phyloP scores from a whole-genome alignment of 2,113 vertebrate genomes.

The Xenopus borealis region DNA sequence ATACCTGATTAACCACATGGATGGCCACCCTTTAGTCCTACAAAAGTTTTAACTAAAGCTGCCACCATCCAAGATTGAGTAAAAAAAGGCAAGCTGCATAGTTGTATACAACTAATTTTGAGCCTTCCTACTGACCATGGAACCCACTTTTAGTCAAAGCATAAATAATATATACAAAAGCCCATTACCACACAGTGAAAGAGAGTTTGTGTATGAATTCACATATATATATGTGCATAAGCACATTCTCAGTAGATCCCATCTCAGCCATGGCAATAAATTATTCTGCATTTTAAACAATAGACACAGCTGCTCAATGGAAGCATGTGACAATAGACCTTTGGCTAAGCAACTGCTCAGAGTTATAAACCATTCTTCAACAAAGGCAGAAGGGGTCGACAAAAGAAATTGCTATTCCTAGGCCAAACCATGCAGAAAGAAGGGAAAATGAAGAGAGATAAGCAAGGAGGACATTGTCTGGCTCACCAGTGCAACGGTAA shows the following conservation, averaged over 20 bases:
- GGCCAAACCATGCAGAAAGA: constrained; percentile 63
- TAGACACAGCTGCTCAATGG: constrained; percentile 73
- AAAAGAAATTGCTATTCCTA: constrained; percentile 65
- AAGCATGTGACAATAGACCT: constrained; percentile 69
- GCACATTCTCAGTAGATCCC: constrained; percentile 48
- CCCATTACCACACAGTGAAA: too few species aligned
- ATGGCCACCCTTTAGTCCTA: too few species aligned
- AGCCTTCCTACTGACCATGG: too few species aligned
- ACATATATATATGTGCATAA: not conserved
- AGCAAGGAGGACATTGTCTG: not conserved
- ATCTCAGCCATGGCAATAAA: constrained; percentile 55
- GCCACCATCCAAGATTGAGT: too few species aligned
- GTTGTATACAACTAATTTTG: too few species aligned
- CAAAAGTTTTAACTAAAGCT: too few species aligned
- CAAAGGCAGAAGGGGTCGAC: constrained; percentile 70
- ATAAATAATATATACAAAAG: too few species aligned
- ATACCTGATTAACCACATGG: too few species aligned
- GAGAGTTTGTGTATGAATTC: too few species aligned
- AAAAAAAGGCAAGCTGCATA: too few species aligned
- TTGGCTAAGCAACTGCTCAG: constrained; percentile 70
- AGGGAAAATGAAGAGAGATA: not conserved
- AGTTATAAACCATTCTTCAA: constrained; percentile 67
- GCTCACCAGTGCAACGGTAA: not conserved
- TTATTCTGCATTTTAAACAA: constrained; percentile 60
- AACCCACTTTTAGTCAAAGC: too few species aligned